Evolutionary conservation across 2,888 invertebrate species (phyloP).

Genomic region (Nesidiocoris tenuis): DNA sequence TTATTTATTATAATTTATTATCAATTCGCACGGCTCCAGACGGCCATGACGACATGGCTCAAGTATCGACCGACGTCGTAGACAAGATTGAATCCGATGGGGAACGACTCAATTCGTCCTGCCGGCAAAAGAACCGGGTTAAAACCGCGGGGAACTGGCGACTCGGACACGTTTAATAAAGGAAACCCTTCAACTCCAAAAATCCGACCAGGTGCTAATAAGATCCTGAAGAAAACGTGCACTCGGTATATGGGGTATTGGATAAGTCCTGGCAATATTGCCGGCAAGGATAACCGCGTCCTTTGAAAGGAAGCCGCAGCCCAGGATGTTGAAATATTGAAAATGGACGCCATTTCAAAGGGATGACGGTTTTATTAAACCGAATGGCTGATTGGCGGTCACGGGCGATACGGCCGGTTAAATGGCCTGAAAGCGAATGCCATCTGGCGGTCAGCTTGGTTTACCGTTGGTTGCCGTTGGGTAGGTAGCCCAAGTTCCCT

Average conservation of each 20-base stretch:
- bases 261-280: not conserved
- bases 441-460: constrained; percentile 31
- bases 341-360: too few relatives aligned
- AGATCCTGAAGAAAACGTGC: constrained; percentile 9
- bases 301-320: not conserved
- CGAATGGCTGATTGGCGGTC: constrained; percentile 30
- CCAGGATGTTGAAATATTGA: not conserved
- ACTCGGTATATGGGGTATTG: not conserved
- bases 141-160: too few relatives aligned
- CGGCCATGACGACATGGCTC: too few relatives aligned
- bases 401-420: constrained; percentile 25
- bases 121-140: too few relatives aligned
- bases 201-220: not conserved
- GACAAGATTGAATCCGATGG: too few relatives aligned
- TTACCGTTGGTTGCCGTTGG: too few relatives aligned
- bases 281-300: not conserved
- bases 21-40: too few relatives aligned
- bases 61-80: too few relatives aligned
- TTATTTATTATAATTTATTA: too few relatives aligned
- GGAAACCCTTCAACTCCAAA: not conserved
- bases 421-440: constrained; percentile 6
- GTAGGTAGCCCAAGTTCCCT: too few relatives aligned
- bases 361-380: constrained; percentile 37
- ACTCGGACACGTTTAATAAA: too few relatives aligned
- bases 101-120: too few relatives aligned